Evolutionary conservation across 2,113 vertebrate genomes (phyloP).

Genomic region (Aegotheles bennettii): DNA sequence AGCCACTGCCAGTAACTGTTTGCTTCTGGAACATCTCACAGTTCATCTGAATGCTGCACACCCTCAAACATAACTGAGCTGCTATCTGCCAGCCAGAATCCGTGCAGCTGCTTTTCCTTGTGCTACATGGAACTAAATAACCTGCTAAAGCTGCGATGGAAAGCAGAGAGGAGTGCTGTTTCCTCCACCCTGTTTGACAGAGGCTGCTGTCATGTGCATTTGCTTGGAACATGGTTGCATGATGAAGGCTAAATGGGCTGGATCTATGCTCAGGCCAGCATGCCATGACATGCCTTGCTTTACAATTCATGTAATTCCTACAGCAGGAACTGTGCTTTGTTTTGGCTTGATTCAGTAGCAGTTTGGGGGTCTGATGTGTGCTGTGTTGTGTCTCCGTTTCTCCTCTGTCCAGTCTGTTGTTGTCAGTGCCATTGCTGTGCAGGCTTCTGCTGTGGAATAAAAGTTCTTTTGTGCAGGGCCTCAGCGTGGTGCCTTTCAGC

Average conservation of each 20-base stretch:
- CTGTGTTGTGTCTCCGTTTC: not conserved
- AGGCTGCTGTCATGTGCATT: not conserved
- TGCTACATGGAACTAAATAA: not conserved
- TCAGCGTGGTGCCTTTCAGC: not conserved
- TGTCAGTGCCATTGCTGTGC: not conserved
- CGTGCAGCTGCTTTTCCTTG: not conserved
- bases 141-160: not conserved
- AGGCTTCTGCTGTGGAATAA: slow-evolving; percentile 13
- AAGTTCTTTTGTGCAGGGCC: slow-evolving; percentile 34
- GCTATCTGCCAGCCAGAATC: not conserved
- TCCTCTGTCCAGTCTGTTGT: not conserved
- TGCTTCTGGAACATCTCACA: not conserved
- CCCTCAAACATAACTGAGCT: not conserved
- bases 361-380: not conserved
- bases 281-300: not conserved
- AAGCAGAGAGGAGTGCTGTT: not conserved
- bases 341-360: not conserved
- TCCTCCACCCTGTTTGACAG: not conserved
- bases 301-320: not conserved
- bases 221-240: not conserved
- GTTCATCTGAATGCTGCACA: not conserved
- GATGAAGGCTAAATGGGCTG: not conserved
- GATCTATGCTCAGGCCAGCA: not conserved
- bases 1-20: not conserved
- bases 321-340: not conserved